These are phyloP conservation scores for Elegia similella DNA, from an alignment of 2,888 invertebrate species.

Conservation along the genomic window DNA sequence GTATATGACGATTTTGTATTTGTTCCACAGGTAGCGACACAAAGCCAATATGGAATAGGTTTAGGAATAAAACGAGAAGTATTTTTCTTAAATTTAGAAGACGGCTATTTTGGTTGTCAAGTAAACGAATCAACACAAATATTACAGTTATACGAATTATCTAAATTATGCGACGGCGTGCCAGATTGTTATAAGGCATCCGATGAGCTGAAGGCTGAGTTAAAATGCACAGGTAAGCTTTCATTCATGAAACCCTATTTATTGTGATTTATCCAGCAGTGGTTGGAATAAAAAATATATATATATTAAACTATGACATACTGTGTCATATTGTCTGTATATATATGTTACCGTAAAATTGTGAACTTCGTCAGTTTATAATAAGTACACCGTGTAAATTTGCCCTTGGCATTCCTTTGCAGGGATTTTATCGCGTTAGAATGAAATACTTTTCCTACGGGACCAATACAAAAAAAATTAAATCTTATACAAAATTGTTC, in stretches of 20 bases:
- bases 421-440: no score
- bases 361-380: no score
- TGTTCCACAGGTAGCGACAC: slow-evolving; percentile 85
- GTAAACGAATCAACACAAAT: slow-evolving; percentile 97
- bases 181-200: slow-evolving; percentile 95
- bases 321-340: no score
- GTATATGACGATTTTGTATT: slow-evolving; percentile 27
- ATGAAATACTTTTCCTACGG: no score
- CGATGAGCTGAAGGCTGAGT: slow-evolving; percentile 93
- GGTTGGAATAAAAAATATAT: no score
- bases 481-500: no score
- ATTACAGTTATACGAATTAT: slow-evolving; percentile 96
- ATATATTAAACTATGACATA: no score
- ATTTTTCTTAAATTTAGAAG: slow-evolving; percentile 97
- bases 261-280: no score
- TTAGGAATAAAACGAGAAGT: slow-evolving; percentile 94
- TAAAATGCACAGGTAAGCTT: slow-evolving; percentile 95
- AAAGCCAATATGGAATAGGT: slow-evolving; percentile 90
- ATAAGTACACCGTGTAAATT: no score
- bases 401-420: no score
- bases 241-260: not conserved
- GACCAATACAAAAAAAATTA: no score
- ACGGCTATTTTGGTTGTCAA: slow-evolving; percentile 98
- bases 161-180: slow-evolving; percentile 95
- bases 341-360: no score